A percentile compares a stretch with the other conserved stretches of the same genome.
phyloP scores from a whole-genome alignment of 2,113 vertebrate genomes.

The Odocoileus hemionus region DNA sequence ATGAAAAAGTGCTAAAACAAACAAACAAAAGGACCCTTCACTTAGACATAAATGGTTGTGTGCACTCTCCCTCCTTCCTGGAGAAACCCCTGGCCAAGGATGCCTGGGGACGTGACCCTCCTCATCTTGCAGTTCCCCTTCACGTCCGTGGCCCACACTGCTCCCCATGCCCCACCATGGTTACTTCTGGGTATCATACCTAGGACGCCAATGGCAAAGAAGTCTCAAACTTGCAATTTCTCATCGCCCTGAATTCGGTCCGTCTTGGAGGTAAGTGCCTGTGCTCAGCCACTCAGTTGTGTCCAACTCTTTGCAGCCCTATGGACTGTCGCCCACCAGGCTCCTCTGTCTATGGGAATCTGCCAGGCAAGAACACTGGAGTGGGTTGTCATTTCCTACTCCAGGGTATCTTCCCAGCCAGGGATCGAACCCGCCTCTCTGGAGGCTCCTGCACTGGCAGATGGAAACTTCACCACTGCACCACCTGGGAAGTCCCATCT shows the following conservation, averaged over 20 bases:
- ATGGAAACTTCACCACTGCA: not conserved
- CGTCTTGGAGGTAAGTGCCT: not conserved
- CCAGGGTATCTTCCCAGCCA: not conserved
- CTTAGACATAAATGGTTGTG: not conserved
- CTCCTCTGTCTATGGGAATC: not conserved
- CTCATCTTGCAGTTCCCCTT: not conserved
- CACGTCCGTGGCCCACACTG: not conserved
- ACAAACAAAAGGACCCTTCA: not conserved
- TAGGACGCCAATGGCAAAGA: not conserved
- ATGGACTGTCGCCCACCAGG: not conserved
- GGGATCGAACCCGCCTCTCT: rapidly evolving
- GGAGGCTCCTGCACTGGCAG: not conserved
- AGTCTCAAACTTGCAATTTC: not conserved
- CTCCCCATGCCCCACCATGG: not conserved
- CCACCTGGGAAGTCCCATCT: not conserved
- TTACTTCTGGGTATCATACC: not conserved
- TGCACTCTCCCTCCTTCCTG: not conserved
- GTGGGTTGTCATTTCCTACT: not conserved
- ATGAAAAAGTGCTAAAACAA: not conserved
- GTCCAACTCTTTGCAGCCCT: not conserved
- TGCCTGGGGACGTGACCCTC: not conserved
- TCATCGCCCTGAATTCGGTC: not conserved
- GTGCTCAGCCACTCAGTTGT: not conserved
- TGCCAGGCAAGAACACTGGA: not conserved
- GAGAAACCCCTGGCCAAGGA: not conserved